Evolutionary conservation across 2,797 vertebrate species (phyloP).

Genomic region (Hippoglossus hippoglossus): DNA sequence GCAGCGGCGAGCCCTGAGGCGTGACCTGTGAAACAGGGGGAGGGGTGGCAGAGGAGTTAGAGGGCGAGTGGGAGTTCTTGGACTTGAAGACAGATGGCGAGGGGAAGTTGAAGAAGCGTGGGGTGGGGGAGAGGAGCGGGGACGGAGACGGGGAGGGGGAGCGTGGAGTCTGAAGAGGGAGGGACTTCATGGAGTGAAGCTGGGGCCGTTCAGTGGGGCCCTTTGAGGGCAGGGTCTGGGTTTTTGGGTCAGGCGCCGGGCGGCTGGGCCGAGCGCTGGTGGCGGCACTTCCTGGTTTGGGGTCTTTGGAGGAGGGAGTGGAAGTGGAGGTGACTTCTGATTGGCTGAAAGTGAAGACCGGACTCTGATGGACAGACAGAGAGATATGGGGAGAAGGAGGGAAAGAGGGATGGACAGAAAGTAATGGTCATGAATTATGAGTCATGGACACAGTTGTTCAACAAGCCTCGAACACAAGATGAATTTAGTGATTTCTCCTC

Average conservation of each 20-base stretch:
- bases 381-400: constrained; percentile 63
- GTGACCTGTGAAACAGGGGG: constrained; percentile 89
- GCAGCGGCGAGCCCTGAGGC: constrained; percentile 89
- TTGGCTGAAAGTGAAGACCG: constrained; percentile 90
- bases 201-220: constrained; percentile 86
- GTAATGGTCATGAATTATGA: constrained; percentile 81
- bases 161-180: constrained; percentile 84
- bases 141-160: constrained; percentile 87
- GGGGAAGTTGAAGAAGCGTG: constrained; percentile 86
- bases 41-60: constrained; percentile 85
- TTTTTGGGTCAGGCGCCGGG: constrained; percentile 85
- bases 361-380: constrained; percentile 86
- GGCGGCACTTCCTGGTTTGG: constrained; percentile 79
- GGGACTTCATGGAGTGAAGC: constrained; percentile 89
- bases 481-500: neutral
- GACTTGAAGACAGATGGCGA: constrained; percentile 87
- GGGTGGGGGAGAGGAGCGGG: constrained; percentile 83
- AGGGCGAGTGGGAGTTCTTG: constrained; percentile 80
- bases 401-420: constrained; percentile 66
- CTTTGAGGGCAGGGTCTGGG: constrained; percentile 91
- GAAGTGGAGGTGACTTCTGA: constrained; percentile 83
- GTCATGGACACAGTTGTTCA: constrained; percentile 64
- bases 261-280: constrained; percentile 71
- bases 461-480: constrained; percentile 24
- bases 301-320: constrained; percentile 81